phyloP scores from a whole-genome alignment of 2,113 vertebrate genomes.

The Montifringilla adamsi region DNA sequence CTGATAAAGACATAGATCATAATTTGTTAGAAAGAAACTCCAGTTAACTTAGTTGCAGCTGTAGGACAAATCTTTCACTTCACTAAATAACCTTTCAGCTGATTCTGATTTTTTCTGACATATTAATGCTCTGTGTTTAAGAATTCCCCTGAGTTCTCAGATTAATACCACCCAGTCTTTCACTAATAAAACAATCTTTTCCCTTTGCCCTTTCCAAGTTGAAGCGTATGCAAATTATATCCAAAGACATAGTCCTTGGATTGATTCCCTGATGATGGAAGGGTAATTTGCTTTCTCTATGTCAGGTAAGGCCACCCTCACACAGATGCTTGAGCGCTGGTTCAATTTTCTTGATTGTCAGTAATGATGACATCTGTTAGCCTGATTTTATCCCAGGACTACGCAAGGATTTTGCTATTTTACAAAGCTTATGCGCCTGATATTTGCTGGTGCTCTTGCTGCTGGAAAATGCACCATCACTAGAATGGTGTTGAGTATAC shows the following conservation, averaged over 20 bases:
- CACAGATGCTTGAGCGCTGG: not conserved
- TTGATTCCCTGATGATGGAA: not conserved
- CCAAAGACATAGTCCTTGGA: not conserved
- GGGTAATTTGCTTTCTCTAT: not conserved
- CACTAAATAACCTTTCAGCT: not conserved
- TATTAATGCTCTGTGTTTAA: not conserved
- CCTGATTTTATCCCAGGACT: not conserved
- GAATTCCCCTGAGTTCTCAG: not conserved
- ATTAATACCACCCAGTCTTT: not conserved
- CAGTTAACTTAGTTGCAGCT: not conserved
- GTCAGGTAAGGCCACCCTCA: not conserved
- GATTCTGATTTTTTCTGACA: not conserved
- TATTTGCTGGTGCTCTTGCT: not conserved
- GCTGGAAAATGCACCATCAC: not conserved
- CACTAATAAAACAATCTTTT: conserved; percentile 32
- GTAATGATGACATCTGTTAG: conserved; percentile 29
- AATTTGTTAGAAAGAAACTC: not conserved
- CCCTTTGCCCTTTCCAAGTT: conserved; percentile 16
- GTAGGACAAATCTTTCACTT: not conserved
- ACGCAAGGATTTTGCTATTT: conserved; percentile 18
- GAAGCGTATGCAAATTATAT: conserved; percentile 22
- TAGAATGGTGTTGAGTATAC: not conserved
- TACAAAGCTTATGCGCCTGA: not conserved
- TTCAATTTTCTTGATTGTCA: not conserved
- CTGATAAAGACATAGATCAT: not conserved